A percentile compares a stretch with the other conserved stretches of the same genome.
Conservation (phyloP, 2,797 vertebrate species). For the Danionella dracula region DNA sequence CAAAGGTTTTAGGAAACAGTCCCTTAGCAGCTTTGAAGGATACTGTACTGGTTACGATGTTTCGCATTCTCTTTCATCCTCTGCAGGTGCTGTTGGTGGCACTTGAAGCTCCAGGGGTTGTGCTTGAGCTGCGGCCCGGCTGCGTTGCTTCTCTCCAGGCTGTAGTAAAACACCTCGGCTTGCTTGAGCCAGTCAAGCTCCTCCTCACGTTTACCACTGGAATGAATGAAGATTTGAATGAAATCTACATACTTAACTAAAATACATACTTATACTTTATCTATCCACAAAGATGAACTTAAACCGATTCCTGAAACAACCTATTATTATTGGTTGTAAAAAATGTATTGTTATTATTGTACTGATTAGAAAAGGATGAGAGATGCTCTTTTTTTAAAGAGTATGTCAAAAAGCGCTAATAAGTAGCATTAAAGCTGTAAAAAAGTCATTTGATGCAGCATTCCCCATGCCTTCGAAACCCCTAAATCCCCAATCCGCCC, state of each 20-base stretch:
- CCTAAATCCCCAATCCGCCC: not conserved
- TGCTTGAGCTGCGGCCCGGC: conserved; percentile 87
- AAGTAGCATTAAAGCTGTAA: not conserved
- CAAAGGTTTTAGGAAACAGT: not conserved
- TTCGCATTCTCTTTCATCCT: conserved; percentile 98
- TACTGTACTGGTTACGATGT: conserved; percentile 98
- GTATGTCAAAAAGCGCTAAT: not conserved
- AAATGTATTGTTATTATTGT: no score
- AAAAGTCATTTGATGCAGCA: no score
- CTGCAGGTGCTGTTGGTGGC: conserved; percentile 95
- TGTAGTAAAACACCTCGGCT: conserved; percentile 90
- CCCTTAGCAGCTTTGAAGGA: conserved; percentile 65
- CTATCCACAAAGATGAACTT: no score
- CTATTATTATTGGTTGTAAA: no score
- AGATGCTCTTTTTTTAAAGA: no score
- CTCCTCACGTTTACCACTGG: conserved; percentile 88
- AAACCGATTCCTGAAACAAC: no score
- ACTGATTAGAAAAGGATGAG: no score
- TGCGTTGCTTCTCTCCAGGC: conserved; percentile 87
- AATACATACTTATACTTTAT: no score
- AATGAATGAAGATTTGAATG: conserved; percentile 33
- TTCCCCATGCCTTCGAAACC: no score
- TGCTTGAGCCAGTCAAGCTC: conserved; percentile 87
- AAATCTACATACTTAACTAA: no score
- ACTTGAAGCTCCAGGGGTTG: conserved; percentile 98